These are phyloP conservation scores for Ptiloglossa arizonensis DNA, from an alignment of 1,140 invertebrate genomes.

Conservation along the genomic window DNA sequence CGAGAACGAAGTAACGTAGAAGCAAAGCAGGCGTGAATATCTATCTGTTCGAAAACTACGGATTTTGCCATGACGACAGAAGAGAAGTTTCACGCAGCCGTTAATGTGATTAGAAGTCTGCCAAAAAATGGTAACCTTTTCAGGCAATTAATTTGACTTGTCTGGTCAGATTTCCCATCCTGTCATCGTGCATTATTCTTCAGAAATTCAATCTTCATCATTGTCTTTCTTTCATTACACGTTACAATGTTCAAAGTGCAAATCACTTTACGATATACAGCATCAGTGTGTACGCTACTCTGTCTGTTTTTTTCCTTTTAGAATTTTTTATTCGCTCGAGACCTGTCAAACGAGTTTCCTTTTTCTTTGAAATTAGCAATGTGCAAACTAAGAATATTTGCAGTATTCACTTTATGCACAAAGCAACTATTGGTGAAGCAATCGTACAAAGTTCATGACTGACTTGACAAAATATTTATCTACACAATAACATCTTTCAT, in stretches of 20 bases:
- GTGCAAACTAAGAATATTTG: not conserved
- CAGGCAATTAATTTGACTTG: not conserved
- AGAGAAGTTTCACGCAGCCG: slow-evolving; percentile 92
- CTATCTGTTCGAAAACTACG: not conserved
- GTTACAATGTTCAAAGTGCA: not conserved
- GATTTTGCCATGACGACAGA: slow-evolving; percentile 86
- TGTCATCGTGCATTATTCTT: not conserved
- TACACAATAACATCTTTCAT: not conserved
- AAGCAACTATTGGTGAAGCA: not conserved
- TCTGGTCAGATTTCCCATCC: not conserved
- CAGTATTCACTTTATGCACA: not conserved
- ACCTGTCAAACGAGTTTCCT: not conserved
- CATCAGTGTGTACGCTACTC: not conserved
- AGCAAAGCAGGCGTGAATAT: slow-evolving; percentile 15
- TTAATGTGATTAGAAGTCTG: slow-evolving; percentile 92
- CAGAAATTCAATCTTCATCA: not conserved
- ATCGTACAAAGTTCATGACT: slow-evolving; percentile 16
- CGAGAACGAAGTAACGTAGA: not conserved
- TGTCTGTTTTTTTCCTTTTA: not conserved
- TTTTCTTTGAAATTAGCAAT: not conserved
- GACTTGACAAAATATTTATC: slow-evolving; percentile 9
- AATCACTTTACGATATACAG: not conserved
- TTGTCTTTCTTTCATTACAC: not conserved
- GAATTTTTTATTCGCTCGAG: not conserved
- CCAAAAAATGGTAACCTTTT: slow-evolving; percentile 93